Evolutionary conservation across 2,888 invertebrate genomes (phyloP).

Genomic region (Ellobium chinense): DNA sequence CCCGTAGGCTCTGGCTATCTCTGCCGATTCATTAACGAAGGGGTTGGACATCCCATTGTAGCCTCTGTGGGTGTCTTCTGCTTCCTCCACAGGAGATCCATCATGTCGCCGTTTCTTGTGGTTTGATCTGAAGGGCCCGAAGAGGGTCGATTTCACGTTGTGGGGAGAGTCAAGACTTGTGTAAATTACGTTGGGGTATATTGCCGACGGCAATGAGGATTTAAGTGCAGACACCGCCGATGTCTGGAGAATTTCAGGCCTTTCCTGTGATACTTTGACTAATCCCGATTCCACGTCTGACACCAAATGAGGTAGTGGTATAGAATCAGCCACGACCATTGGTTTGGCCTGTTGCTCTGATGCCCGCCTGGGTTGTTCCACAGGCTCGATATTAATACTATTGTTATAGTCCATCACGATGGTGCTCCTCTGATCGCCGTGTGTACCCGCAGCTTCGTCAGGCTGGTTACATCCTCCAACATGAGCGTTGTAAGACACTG

Average conservation of each 20-base stretch:
- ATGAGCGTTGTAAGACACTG: conserved; percentile 7
- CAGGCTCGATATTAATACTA: no score
- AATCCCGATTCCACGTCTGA: neutral
- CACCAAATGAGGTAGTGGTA: neutral
- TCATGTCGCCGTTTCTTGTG: conserved; percentile 19
- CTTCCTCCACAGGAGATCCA: neutral
- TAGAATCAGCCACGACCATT: neutral
- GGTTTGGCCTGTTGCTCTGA: no score
- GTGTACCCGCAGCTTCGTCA: no score
- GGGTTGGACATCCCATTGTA: neutral
- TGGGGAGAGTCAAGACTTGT: conserved; percentile 14
- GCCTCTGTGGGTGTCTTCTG: neutral
- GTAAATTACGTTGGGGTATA: conserved; percentile 11
- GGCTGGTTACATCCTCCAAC: neutral
- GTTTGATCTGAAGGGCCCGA: neutral
- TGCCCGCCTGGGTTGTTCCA: neutral
- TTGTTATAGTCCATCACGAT: no score
- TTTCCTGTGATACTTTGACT: no score
- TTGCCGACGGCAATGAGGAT: neutral
- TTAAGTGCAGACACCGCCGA: neutral
- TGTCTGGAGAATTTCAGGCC: no score
- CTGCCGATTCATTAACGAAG: neutral
- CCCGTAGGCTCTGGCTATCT: neutral
- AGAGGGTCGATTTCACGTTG: neutral
- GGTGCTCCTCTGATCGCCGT: no score